A percentile compares a stretch with the other conserved stretches of the same genome.
phyloP scores from a whole-genome alignment of 2,888 invertebrate species.

The Stratiomys singularior region DNA sequence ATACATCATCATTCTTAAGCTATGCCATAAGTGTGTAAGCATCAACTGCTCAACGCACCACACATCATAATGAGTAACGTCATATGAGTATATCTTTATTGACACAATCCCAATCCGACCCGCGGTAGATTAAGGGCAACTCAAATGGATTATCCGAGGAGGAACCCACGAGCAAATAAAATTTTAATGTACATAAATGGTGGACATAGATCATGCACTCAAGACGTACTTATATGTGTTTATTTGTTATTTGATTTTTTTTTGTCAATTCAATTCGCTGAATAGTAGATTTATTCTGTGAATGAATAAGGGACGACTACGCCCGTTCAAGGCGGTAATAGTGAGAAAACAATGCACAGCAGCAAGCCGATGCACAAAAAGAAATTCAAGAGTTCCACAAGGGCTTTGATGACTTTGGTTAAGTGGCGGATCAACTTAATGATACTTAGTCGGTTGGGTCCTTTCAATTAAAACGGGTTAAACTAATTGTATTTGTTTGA shows the following conservation, averaged over 20 bases:
- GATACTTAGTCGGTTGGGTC: slow-evolving; percentile 7
- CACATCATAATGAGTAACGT: not conserved
- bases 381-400: not conserved
- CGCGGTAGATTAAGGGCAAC: not conserved
- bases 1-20: not conserved
- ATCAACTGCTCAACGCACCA: not conserved
- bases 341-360: not conserved
- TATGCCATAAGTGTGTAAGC: not conserved
- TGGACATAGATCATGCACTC: slow-evolving; percentile 10
- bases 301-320: not conserved
- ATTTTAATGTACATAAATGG: too few relatives aligned
- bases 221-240: not conserved
- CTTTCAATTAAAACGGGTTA: slow-evolving; percentile 3
- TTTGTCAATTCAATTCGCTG: slow-evolving; percentile 31
- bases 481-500: slow-evolving; percentile 22
- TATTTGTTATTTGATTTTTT: slow-evolving; percentile 29
- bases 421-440: slow-evolving; percentile 37
- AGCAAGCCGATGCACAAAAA: not conserved
- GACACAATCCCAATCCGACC: not conserved
- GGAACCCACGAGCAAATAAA: not conserved
- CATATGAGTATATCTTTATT: not conserved
- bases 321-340: too few relatives aligned
- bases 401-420: not conserved
- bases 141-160: slow-evolving; percentile 23
- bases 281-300: not conserved